These are phyloP conservation scores for Protobothrops flavoviridis DNA, from an alignment of 2,113 vertebrate species.

Conservation along the genomic window DNA sequence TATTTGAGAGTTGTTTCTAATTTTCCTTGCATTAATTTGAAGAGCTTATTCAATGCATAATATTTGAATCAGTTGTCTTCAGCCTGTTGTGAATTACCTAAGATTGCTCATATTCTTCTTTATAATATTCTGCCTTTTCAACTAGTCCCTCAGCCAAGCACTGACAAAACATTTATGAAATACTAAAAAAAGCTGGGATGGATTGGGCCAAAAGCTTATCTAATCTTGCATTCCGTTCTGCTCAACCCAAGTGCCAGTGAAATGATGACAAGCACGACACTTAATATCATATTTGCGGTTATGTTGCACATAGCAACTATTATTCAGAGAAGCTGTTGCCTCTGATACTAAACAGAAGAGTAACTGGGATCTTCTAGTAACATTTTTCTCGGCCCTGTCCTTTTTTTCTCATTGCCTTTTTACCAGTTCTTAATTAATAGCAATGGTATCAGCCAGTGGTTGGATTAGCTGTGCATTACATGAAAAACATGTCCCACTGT, in stretches of 20 bases:
- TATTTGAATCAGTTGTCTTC: background rate
- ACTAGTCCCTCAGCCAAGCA: background rate
- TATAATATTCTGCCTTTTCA: background rate
- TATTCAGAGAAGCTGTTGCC: background rate
- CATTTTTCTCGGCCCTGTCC: background rate
- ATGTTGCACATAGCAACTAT: background rate
- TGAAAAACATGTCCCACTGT: background rate
- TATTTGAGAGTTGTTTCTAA: background rate
- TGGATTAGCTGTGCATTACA: background rate
- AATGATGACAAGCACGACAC: background rate
- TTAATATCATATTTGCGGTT: background rate
- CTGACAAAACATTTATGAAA: background rate
- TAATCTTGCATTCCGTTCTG: background rate
- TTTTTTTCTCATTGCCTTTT: background rate
- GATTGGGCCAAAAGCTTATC: background rate
- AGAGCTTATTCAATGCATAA: background rate
- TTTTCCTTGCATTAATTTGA: background rate
- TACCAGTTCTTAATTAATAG: background rate
- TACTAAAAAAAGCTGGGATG: background rate
- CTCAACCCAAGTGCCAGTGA: background rate
- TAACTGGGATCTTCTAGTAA: background rate
- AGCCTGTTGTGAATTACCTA: background rate
- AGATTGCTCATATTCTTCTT: background rate
- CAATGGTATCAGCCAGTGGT: background rate
- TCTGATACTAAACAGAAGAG: background rate